Conservation (phyloP, 2,113 vertebrate species). For the Rhizomys pruinosus region DNA sequence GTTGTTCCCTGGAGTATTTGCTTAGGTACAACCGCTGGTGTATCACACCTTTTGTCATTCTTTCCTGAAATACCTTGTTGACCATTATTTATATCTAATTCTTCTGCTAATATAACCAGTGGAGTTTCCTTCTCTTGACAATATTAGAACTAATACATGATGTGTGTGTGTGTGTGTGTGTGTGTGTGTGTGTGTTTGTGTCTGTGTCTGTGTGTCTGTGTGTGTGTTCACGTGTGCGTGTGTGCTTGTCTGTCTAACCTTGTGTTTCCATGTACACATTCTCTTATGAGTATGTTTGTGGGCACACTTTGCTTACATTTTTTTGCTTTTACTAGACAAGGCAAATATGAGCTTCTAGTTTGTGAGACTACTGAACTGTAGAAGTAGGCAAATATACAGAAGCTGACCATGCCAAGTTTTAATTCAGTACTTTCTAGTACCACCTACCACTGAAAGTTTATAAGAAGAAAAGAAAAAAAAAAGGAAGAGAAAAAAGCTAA, state of each 20-base stretch:
- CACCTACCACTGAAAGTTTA: slow-evolving; percentile 49
- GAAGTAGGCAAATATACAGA: neutral
- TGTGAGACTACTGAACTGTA: neutral
- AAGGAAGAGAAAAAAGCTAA: neutral
- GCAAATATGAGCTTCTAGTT: neutral
- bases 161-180: too few relatives aligned
- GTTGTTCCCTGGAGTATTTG: neutral
- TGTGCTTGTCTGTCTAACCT: neutral
- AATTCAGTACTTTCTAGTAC: slow-evolving; percentile 59
- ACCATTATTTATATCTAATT: neutral
- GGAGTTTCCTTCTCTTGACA: neutral
- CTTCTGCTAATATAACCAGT: neutral
- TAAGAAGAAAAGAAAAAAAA: neutral
- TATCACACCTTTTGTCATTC: neutral
- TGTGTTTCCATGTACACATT: fast-evolving
- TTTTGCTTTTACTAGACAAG: neutral
- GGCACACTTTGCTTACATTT: neutral
- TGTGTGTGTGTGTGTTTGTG: neutral
- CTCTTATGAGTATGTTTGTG: too few relatives aligned
- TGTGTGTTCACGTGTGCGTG: too few relatives aligned
- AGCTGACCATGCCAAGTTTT: slow-evolving; percentile 16
- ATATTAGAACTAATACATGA: neutral
- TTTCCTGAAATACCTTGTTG: neutral
- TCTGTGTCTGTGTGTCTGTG: neutral
- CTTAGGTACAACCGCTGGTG: neutral